phyloP scores from a whole-genome alignment of 2,888 invertebrate species.

The Priocnemis perturbator region DNA sequence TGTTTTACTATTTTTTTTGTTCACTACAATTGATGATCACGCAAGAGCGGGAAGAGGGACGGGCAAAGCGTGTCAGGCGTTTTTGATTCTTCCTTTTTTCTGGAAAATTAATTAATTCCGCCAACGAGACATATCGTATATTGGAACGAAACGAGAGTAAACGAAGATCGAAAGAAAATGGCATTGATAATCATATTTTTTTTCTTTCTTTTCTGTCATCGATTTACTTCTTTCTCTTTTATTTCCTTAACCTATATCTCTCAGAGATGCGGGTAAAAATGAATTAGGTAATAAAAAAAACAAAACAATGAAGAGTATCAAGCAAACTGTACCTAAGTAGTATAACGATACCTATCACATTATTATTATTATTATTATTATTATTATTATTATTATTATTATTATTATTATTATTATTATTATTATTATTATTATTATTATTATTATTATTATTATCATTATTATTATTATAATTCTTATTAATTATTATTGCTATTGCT shows the following conservation, averaged over 20 bases:
- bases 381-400: slow-evolving; percentile 50
- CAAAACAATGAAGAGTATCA: slow-evolving; percentile 61
- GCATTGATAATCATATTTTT: slow-evolving; percentile 2
- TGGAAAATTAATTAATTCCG: too few species aligned
- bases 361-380: slow-evolving; percentile 59
- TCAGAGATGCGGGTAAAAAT: slow-evolving; percentile 25
- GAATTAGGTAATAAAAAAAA: too few species aligned
- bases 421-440: slow-evolving; percentile 58
- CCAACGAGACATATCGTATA: too few species aligned
- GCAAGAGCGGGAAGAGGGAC: too few species aligned
- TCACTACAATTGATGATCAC: too few species aligned
- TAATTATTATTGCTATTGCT: slow-evolving; percentile 32
- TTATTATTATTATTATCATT: slow-evolving; percentile 31
- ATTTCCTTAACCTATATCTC: slow-evolving; percentile 54
- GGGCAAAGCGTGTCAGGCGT: too few species aligned
- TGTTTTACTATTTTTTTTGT: too few species aligned
- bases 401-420: slow-evolving; percentile 52
- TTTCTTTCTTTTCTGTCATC: slow-evolving; percentile 2
- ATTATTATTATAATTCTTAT: slow-evolving; percentile 45
- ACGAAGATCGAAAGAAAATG: too few species aligned
- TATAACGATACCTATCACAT: slow-evolving; percentile 64
- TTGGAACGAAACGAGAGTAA: too few species aligned
- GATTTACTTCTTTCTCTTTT: slow-evolving; percentile 31
- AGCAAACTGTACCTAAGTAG: slow-evolving; percentile 72
- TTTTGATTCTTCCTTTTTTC: neutral